phyloP scores from a whole-genome alignment of 2,113 vertebrate genomes.

The Atherinomorus stipes region DNA sequence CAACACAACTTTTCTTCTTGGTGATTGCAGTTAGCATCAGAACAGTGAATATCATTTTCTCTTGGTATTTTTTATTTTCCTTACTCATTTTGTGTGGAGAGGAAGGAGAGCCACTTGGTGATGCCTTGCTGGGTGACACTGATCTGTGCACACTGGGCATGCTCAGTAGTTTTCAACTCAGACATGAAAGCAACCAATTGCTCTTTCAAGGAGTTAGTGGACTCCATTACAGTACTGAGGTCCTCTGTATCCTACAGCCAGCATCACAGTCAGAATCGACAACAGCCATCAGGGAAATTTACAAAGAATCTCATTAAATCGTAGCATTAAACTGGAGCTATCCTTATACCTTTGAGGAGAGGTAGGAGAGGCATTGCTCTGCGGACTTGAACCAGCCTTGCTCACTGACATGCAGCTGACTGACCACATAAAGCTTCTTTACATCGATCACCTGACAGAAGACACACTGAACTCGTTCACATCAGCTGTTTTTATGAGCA shows the following conservation, averaged over 20 bases:
- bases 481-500: background rate
- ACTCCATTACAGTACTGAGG: slow-evolving; percentile 77
- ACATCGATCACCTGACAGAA: slow-evolving; percentile 84
- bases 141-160: slow-evolving; percentile 69
- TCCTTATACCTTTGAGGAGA: slow-evolving; percentile 64
- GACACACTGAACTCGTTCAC: background rate
- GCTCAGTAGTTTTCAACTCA: slow-evolving; percentile 77
- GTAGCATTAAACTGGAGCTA: background rate
- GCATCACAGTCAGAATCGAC: background rate
- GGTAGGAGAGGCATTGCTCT: slow-evolving; percentile 80
- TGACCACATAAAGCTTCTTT: slow-evolving; percentile 84
- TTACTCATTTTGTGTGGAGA: slow-evolving; percentile 73
- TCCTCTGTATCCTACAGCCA: slow-evolving; percentile 83
- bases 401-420: slow-evolving; percentile 81
- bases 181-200: slow-evolving; percentile 65
- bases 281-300: background rate
- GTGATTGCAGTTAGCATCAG: too few species aligned
- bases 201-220: slow-evolving; percentile 78
- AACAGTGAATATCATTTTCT: background rate
- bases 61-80: slow-evolving; percentile 2
- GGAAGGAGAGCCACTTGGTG: slow-evolving; percentile 74
- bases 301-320: background rate
- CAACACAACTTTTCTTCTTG: too few species aligned
- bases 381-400: slow-evolving; percentile 84
- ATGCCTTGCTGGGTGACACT: slow-evolving; percentile 69